Evolutionary conservation across 2,888 invertebrate species (phyloP), one percentile per base, ranked within the genome.

Genomic region (Eilema sororculum): DNA sequence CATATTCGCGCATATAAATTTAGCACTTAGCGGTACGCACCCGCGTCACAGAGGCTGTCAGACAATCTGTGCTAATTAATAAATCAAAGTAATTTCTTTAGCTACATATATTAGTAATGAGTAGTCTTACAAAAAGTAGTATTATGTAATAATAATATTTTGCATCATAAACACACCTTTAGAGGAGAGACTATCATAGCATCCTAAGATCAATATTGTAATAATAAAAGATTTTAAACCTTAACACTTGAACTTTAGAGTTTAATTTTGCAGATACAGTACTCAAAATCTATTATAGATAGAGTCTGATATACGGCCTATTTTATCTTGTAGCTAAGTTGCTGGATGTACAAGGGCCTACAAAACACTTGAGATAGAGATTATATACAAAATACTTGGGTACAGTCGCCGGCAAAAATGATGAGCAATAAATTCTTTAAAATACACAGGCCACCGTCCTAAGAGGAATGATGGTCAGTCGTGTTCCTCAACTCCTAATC

Each of bases 331-430:
- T 62, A 8, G 13, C 37, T 37, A 22, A 62, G 61, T 24, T 41
- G 16, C 22, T 22, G 3, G 10, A n/a, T n/a, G 28, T 22, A 62
- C 37, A 30, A 22, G 33, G 12, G 33, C 8, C n/a, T 22, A 58
- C 16, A 62, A 33, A 62, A 37, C 33, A 61, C 61, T 22, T 61
- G 33, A 61, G 61, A 28, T 24, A 25, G 22, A 61, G 61, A 28
- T 13, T 6, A 58, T 58, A 58, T 16, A 25, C 12, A 25, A 58
- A 58, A 25, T 13, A 58, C 8, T 24, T 13, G 20, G 52, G 52
- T 58, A 58, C 58, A 58, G 58, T 58, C 28, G 12, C 16, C 13
- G 16, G 0, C 24, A 58, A 25, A 58, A 58, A 8, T 25, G 8
- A 33, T 33, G 5, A 33, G 8, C 30, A 33, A 6, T 33, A 33